Evolutionary conservation across 2,113 vertebrate species (phyloP).

Genomic region (Megaleporinus macrocephalus): DNA sequence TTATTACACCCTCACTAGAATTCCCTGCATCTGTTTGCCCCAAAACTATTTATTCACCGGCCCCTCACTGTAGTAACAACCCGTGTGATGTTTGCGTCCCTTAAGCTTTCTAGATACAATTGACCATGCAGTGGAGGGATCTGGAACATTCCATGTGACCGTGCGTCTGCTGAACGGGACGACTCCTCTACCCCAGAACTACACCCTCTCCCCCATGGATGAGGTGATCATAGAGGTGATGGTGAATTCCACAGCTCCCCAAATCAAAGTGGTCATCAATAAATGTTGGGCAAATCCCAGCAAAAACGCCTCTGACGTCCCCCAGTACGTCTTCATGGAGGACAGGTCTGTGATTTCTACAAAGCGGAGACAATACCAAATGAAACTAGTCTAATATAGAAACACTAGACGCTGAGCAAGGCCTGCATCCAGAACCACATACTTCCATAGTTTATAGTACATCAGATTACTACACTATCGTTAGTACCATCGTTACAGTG

Average conservation of each 20-base stretch:
- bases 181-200: conserved; percentile 78
- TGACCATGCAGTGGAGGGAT: conserved; percentile 77
- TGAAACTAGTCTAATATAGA: no score
- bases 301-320: conserved; percentile 65
- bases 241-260: conserved; percentile 75
- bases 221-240: conserved; percentile 83
- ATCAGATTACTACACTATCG: no score
- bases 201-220: conserved; percentile 79
- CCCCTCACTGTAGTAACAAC: no score
- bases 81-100: no score
- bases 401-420: no score
- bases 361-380: no score
- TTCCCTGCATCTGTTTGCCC: no score
- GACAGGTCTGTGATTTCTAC: conserved; percentile 78
- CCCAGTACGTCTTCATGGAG: conserved; percentile 78
- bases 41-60: no score
- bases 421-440: no score
- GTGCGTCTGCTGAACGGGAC: conserved; percentile 83
- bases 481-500: no score
- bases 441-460: no score
- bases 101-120: conserved; percentile 77
- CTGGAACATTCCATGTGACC: conserved; percentile 79
- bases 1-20: no score
- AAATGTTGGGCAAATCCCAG: conserved; percentile 90
- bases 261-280: conserved; percentile 83